Evolutionary conservation across 2,113 vertebrate genomes (phyloP).

Genomic region (rat (Rattus norvegicus)): GRCr8 NC_086023.1:116176501-116177000

Average conservation of each 20-base stretch:
- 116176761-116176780: background rate
- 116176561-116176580: background rate
- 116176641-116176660: slow-evolving; percentile 5
- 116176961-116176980: background rate
- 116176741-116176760: no score
- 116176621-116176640: background rate
- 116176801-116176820: background rate
- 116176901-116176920: background rate
- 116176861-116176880: background rate
- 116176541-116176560: background rate
- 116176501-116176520: background rate
- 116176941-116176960: background rate
- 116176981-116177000: background rate
- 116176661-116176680: background rate
- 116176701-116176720: background rate
- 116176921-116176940: background rate
- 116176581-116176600: background rate
- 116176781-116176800: background rate
- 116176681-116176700: background rate
- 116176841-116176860: background rate
- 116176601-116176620: background rate
- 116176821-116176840: background rate
- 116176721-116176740: no score
- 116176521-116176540: background rate
- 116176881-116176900: background rate